A percentile compares a stretch with the other conserved stretches of the same genome.
Conservation (phyloP, 2,888 invertebrate genomes). For the Thumatha senex region DNA sequence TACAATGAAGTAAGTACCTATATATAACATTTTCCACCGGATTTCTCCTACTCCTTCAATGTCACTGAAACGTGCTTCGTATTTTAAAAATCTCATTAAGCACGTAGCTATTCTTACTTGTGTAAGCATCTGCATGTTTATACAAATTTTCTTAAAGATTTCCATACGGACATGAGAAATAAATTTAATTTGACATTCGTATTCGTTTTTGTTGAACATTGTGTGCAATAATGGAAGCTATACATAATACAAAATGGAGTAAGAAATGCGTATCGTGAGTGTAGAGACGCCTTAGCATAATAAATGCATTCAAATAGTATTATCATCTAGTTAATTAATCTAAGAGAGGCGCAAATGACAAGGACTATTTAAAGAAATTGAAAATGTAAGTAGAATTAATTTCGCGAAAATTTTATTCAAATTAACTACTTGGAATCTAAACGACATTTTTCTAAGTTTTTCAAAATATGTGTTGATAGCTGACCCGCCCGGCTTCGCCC, state of each 20-base stretch:
- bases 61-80: conserved; percentile 62
- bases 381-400: no score
- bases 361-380: no score
- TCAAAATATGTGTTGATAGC: no score
- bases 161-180: conserved; percentile 18
- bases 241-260: not conserved
- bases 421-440: no score
- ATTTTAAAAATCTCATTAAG: conserved; percentile 65
- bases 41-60: conserved; percentile 59
- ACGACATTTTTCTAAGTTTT: no score
- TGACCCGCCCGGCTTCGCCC: no score
- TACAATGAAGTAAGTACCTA: conserved; percentile 25
- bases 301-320: no score
- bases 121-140: conserved; percentile 29
- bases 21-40: conserved; percentile 66
- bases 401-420: no score
- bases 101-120: conserved; percentile 26
- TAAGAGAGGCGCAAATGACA: no score
- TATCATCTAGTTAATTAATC: no score
- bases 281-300: not conserved
- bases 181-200: conserved; percentile 10
- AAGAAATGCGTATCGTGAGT: not conserved
- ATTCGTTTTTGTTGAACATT: conserved; percentile 6
- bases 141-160: conserved; percentile 23
- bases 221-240: conserved; percentile 2